Conservation (phyloP, 2,797 vertebrate species). For the Platyrinchus mystaceus region DNA sequence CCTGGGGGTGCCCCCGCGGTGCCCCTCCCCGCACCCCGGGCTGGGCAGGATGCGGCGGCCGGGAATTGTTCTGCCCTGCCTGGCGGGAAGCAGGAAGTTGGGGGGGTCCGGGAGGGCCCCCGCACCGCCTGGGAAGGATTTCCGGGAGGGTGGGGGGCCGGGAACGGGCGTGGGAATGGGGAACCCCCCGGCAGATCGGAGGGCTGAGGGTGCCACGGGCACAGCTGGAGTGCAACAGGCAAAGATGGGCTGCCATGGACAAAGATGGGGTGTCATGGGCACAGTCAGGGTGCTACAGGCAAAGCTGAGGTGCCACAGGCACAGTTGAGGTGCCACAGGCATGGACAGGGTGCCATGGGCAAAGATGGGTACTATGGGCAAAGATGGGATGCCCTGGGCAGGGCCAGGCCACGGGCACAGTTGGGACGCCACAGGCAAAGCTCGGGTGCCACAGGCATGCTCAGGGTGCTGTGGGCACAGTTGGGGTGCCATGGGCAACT, state of each 20-base stretch:
- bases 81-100: not conserved
- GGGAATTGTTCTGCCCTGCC: constrained; percentile 1
- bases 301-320: not conserved
- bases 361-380: too few species aligned
- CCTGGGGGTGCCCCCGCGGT: not conserved
- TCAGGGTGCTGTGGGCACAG: too few species aligned
- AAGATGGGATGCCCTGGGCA: too few species aligned
- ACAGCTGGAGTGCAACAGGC: rapidly evolving
- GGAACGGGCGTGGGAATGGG: constrained; percentile 10
- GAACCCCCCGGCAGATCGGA: not conserved
- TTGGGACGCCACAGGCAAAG: too few species aligned
- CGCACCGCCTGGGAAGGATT: not conserved
- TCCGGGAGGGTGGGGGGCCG: not conserved
- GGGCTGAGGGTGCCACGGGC: not conserved
- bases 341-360: not conserved
- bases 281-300: not conserved
- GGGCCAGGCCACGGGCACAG: too few species aligned
- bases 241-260: rapidly evolving
- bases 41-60: constrained; percentile 16
- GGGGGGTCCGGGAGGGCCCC: not conserved
- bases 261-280: not conserved
- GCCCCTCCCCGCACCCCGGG: not conserved
- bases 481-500: too few species aligned
- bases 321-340: not conserved
- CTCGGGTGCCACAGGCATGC: too few species aligned